Evolutionary conservation across 2,888 invertebrate genomes (phyloP), one percentile per base, ranked within the genome.

Genomic region (Subacronicta megacephala): DNA sequence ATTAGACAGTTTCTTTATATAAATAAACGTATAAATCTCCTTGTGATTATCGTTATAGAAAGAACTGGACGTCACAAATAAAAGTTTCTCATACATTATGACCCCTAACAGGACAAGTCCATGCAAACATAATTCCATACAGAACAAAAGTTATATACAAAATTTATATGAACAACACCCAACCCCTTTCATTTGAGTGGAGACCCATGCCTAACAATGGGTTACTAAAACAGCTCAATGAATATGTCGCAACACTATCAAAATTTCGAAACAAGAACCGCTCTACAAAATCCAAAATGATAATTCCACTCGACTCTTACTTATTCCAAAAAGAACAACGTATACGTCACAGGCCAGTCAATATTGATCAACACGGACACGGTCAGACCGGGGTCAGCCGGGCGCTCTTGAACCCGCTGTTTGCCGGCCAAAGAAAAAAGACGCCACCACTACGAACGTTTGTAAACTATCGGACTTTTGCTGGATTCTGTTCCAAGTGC

Each of bases 371-470:
- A 60, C 55, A 49, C 62, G 61, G 60, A 18, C 46, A 68, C 72
- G 78, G 80, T 78, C 77, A 80, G 72, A 44, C 52, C 44, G 58
- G 65, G 74, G 71, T 74, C 75, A 68, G 46, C 35, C 33, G 41
- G 12, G 5, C 62, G 82, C 82, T 69, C 82, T 82, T 82, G 82
- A 82, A 82, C 82, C 66, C 72, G 35, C 31, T 72, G 61, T 61
- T 50, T 37, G 61, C 55, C 52, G 38, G 42, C 37, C 31, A 64
- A 61, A 72, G 72, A 58, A 72, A 74, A 75, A 75, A 73, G 72
- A 68, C 57, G 46, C 16, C 20, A 15, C 29, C 35, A 43, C 45
- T 47, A 42, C 35, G 17, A 16, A 38, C 68, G 59, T 49, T 59
- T 62, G 63, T 63, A 70, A 53, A 65, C 69, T 70, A 65, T 68